Percentiles rank a stretch among this genome's conserved stretches.
phyloP scores from a whole-genome alignment of 2,888 invertebrate species.

The Erpobdella octoculata region DNA sequence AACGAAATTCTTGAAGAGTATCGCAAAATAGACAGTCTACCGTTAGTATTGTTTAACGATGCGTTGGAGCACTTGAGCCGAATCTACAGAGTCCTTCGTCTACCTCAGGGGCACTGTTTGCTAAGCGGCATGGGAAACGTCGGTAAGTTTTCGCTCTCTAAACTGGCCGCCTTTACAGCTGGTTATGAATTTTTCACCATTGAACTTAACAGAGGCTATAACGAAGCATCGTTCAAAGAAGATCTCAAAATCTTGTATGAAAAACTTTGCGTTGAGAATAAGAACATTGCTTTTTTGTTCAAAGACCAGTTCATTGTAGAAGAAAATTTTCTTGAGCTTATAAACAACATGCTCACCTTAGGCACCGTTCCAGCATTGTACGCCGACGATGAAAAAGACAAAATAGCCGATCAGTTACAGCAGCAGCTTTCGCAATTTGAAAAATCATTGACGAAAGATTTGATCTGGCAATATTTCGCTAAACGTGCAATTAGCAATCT shows the following conservation, averaged over 20 bases:
- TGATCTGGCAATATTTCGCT: conserved; percentile 76
- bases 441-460: conserved; percentile 68
- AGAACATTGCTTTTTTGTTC: conserved; percentile 73
- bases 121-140: conserved; percentile 71
- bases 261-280: conserved; percentile 69
- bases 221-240: conserved; percentile 72
- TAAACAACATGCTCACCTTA: conserved; percentile 82
- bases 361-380: conserved; percentile 80
- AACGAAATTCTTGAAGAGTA: conserved; percentile 72
- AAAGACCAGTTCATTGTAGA: conserved; percentile 67
- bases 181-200: conserved; percentile 73
- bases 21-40: conserved; percentile 65
- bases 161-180: conserved; percentile 74
- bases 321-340: conserved; percentile 70
- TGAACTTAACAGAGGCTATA: conserved; percentile 69
- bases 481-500: conserved; percentile 70
- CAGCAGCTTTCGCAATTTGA: conserved; percentile 55
- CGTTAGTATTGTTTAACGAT: conserved; percentile 79
- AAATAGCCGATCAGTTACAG: conserved; percentile 60
- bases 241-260: conserved; percentile 74
- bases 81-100: conserved; percentile 73
- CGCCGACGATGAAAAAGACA: conserved; percentile 78
- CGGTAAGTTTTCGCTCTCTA: conserved; percentile 74
- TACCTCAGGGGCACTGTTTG: conserved; percentile 60
- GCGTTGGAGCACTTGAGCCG: conserved; percentile 81